Conservation (phyloP, 2,113 vertebrate genomes). For the Galbula dea region DNA sequence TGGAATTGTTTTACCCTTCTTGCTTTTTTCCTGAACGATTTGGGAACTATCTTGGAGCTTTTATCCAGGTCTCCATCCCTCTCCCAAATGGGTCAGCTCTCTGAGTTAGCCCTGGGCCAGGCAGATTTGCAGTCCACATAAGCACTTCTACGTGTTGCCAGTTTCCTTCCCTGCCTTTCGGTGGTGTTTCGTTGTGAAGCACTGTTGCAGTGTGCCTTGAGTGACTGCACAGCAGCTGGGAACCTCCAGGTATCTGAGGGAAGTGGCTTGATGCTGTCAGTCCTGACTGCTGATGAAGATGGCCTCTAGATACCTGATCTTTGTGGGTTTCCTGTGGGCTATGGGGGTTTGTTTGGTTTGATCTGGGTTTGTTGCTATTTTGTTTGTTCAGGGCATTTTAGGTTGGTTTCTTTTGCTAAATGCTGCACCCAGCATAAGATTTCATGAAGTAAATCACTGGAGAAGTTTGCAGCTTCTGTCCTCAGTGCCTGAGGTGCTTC, state of each 20-base stretch:
- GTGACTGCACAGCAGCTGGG: not conserved
- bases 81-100: not conserved
- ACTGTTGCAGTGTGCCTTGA: not conserved
- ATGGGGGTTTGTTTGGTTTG: not conserved
- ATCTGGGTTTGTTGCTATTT: too few relatives aligned
- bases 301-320: not conserved
- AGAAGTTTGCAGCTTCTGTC: not conserved
- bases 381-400: not conserved
- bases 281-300: not conserved
- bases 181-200: not conserved
- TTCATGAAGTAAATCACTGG: not conserved
- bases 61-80: not conserved
- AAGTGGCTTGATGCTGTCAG: not conserved
- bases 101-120: not conserved
- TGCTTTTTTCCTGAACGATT: constrained; percentile 28
- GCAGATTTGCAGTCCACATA: not conserved
- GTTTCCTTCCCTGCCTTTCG: not conserved
- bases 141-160: not conserved
- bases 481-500: not conserved
- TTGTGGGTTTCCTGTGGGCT: not conserved
- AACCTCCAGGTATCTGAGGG: not conserved
- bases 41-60: not conserved
- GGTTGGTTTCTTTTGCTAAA: not conserved
- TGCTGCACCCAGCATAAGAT: not conserved
- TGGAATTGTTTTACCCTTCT: constrained; percentile 50